Percentiles rank a stretch among this genome's conserved stretches.
Evolutionary conservation across 35 echinoderm and acorn worm species (phyloP).

Genomic region (Amphiura filiformis): DNA sequence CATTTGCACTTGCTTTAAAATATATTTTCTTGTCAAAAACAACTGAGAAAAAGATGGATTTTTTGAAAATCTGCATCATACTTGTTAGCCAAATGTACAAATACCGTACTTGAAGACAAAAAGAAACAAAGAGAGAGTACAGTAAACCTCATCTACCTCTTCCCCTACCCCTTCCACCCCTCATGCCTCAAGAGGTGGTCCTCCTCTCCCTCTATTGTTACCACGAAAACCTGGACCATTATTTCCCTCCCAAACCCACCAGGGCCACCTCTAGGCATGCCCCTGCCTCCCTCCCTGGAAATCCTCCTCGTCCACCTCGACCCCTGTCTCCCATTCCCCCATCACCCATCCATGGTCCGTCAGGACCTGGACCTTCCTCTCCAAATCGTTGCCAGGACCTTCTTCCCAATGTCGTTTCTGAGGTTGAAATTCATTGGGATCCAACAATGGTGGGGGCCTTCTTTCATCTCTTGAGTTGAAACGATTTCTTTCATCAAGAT

Average conservation of each 20-base stretch:
- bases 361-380: neutral
- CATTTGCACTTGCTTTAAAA: too few relatives aligned
- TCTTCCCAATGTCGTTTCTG: slow-evolving; percentile 64
- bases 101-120: too few relatives aligned
- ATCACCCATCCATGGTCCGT: slow-evolving; percentile 5
- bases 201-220: slow-evolving; percentile 33
- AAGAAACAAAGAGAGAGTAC: neutral
- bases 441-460: neutral
- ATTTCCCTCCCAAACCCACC: slow-evolving; percentile 22
- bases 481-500: neutral
- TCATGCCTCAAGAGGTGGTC: neutral
- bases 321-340: slow-evolving; percentile 18
- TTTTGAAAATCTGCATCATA: too few relatives aligned
- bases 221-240: slow-evolving; percentile 28
- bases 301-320: slow-evolving; percentile 15
- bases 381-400: slow-evolving; percentile 19
- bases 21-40: too few relatives aligned
- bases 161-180: slow-evolving; percentile 54
- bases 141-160: slow-evolving; percentile 12
- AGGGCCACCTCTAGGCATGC: too few relatives aligned
- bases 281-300: too few relatives aligned
- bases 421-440: neutral
- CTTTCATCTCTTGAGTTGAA: slow-evolving; percentile 17
- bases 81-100: too few relatives aligned
- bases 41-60: too few relatives aligned